Evolutionary conservation across 2,888 invertebrate genomes (phyloP).

Genomic region (Dendrolimus pini): DNA sequence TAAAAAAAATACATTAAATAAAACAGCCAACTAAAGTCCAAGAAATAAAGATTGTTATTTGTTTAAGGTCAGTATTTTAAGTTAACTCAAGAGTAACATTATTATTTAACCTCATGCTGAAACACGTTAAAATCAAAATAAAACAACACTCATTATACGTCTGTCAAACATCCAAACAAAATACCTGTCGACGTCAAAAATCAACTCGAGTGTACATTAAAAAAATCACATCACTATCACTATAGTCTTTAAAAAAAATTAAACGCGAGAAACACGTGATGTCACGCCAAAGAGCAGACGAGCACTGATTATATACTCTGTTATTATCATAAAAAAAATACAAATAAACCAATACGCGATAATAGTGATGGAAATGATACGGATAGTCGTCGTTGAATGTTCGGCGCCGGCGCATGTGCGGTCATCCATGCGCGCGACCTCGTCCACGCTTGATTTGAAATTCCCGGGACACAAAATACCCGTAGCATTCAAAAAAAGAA

Average conservation of each 20-base stretch:
- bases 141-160: too few relatives aligned
- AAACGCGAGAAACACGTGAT: constrained; percentile 25
- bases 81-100: too few relatives aligned
- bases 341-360: constrained; percentile 39
- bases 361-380: constrained; percentile 4
- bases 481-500: too few relatives aligned
- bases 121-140: too few relatives aligned
- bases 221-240: not conserved
- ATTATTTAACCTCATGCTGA: too few relatives aligned
- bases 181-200: not conserved
- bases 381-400: not conserved
- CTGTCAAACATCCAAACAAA: not conserved
- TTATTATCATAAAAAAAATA: constrained; percentile 54
- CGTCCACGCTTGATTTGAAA: too few relatives aligned
- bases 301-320: constrained; percentile 42
- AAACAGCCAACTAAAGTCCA: too few relatives aligned
- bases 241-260: not conserved
- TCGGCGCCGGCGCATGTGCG: constrained; percentile 1
- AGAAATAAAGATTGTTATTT: too few relatives aligned
- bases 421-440: too few relatives aligned
- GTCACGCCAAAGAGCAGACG: constrained; percentile 34
- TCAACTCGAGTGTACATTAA: not conserved
- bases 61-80: too few relatives aligned
- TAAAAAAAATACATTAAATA: too few relatives aligned
- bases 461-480: too few relatives aligned